Conservation (phyloP, 2,113 vertebrate species). For the Muntiacus muntjak region DNA sequence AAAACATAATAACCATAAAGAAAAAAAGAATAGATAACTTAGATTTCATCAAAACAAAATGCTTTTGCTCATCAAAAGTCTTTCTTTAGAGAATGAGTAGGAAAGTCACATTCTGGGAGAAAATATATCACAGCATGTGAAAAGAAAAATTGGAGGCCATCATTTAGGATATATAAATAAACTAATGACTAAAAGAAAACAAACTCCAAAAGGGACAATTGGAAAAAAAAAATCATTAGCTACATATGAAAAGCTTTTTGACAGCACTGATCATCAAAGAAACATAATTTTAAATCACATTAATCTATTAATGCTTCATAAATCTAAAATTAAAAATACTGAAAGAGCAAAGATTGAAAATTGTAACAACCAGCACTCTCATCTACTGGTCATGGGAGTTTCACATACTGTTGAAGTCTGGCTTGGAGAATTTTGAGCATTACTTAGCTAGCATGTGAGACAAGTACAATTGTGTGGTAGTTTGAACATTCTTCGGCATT, state of each 20-base stretch:
- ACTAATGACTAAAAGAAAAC: background rate
- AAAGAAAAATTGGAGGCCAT: background rate
- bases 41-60: background rate
- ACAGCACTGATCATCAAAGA: background rate
- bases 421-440: background rate
- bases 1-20: background rate
- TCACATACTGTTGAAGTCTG: background rate
- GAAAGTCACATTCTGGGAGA: background rate
- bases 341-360: background rate
- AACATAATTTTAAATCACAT: background rate
- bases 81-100: background rate
- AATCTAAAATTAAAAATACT: background rate
- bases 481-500: background rate
- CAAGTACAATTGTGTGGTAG: fast-evolving
- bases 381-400: background rate
- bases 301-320: background rate
- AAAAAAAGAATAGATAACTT: background rate
- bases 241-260: background rate
- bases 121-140: background rate
- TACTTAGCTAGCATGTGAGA: background rate
- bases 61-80: background rate
- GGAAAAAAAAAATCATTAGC: background rate
- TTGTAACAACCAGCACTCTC: background rate
- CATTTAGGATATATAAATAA: background rate
- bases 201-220: background rate